phyloP scores from a whole-genome alignment of 2,113 vertebrate species.

The Dipodomys merriami region DNA sequence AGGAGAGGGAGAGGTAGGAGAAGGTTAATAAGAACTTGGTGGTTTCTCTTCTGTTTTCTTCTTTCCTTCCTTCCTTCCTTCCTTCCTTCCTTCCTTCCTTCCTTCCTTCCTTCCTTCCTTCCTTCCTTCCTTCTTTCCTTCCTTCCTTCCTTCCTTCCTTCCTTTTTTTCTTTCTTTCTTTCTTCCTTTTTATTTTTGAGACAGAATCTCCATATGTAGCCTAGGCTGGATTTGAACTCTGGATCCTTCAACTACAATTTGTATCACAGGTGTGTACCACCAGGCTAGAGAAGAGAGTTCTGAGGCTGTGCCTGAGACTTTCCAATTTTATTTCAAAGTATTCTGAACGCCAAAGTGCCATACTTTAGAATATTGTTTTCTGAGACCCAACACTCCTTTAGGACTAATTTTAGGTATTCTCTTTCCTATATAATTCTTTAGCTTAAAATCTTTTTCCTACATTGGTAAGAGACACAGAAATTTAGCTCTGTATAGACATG shows the following conservation, averaged over 20 bases:
- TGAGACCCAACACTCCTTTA: not conserved
- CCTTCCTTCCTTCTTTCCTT: too few relatives aligned
- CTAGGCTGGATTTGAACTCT: not conserved
- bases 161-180: too few relatives aligned
- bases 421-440: not conserved
- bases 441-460: not conserved
- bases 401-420: conserved; percentile 1
- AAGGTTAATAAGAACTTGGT: not conserved
- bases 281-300: not conserved
- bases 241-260: not conserved
- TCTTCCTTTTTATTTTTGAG: not conserved
- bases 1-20: too few relatives aligned
- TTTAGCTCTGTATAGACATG: not conserved
- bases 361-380: not conserved
- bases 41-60: too few relatives aligned
- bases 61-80: too few relatives aligned
- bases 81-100: too few relatives aligned
- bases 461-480: not conserved
- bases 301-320: not conserved
- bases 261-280: not conserved
- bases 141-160: too few relatives aligned
- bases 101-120: too few relatives aligned
- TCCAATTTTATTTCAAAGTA: not conserved
- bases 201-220: not conserved
- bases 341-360: not conserved